Percentiles rank a stretch among this genome's conserved stretches.
These are phyloP conservation scores for Natator depressus DNA, from an alignment of 2,113 vertebrate genomes.

Conservation along the genomic window DNA sequence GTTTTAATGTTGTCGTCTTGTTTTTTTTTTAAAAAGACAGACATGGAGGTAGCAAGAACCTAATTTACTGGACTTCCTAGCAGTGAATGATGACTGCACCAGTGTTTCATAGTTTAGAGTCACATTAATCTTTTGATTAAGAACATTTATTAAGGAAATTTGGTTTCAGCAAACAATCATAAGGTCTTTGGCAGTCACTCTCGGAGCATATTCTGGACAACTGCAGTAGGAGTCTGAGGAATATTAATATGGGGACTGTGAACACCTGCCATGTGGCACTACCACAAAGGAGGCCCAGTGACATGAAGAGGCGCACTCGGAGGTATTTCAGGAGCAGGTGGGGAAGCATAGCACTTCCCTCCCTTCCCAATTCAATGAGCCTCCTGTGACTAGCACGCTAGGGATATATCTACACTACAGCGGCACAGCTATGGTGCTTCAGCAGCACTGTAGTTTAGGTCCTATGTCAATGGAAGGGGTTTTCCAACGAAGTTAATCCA, in stretches of 20 bases:
- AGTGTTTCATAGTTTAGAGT: background rate
- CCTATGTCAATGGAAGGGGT: no score
- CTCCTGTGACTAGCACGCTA: no score
- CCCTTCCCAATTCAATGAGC: background rate
- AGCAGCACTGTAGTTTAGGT: no score
- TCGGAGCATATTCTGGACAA: background rate
- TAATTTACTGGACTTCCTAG: background rate
- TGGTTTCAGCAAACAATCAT: background rate
- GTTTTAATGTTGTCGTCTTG: background rate
- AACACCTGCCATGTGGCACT: no score
- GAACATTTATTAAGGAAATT: no score
- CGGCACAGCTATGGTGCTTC: no score
- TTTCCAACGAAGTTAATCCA: no score
- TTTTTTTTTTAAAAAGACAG: no score
- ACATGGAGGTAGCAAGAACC: background rate
- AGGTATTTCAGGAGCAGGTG: background rate
- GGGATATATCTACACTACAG: no score
- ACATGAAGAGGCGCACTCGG: background rate
- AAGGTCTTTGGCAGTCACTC: background rate
- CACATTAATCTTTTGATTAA: background rate
- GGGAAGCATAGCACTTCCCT: background rate
- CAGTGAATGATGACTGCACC: background rate
- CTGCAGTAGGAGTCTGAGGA: no score
- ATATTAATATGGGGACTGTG: no score
- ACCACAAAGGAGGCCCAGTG: no score